These are phyloP conservation scores for Eustalomyia histrio DNA, from an alignment of 2,888 invertebrate species.

Conservation along the genomic window DNA sequence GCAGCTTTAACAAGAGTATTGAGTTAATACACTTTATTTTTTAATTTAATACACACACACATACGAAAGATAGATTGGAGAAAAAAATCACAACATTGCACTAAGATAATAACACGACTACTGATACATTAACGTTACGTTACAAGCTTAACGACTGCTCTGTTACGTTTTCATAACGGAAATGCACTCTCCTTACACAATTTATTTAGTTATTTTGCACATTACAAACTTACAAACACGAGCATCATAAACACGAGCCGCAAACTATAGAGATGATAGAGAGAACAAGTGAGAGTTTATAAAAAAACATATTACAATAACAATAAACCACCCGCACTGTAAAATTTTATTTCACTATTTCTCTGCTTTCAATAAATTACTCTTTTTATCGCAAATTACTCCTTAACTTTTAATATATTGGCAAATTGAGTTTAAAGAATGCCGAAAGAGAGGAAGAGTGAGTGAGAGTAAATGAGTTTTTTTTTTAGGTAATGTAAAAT, in stretches of 20 bases:
- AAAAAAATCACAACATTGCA: constrained; percentile 61
- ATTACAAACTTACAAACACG: not conserved
- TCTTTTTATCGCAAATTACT: not conserved
- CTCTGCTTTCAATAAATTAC: not conserved
- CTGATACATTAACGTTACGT: constrained; percentile 50
- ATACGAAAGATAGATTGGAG: not conserved
- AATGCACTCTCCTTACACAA: constrained; percentile 56
- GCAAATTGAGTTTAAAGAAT: not conserved
- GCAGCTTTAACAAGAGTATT: constrained; percentile 64
- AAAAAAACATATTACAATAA: not conserved
- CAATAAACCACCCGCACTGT: not conserved
- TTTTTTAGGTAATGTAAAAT: not conserved
- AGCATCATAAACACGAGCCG: not conserved
- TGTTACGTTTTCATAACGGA: constrained; percentile 61
- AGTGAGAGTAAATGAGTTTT: not conserved
- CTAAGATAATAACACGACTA: constrained; percentile 47
- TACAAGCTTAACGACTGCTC: constrained; percentile 54
- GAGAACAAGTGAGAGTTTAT: not conserved
- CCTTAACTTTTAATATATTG: not conserved
- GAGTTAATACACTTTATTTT: constrained; percentile 7
- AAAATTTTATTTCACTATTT: not conserved
- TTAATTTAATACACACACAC: constrained; percentile 14
- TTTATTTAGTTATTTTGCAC: not conserved
- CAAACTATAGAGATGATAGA: not conserved
- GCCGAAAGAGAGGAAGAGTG: not conserved